Base-by-base conservation (phyloP, 2,797 vertebrate species). In the Gymnopithys bicolor region DNA sequence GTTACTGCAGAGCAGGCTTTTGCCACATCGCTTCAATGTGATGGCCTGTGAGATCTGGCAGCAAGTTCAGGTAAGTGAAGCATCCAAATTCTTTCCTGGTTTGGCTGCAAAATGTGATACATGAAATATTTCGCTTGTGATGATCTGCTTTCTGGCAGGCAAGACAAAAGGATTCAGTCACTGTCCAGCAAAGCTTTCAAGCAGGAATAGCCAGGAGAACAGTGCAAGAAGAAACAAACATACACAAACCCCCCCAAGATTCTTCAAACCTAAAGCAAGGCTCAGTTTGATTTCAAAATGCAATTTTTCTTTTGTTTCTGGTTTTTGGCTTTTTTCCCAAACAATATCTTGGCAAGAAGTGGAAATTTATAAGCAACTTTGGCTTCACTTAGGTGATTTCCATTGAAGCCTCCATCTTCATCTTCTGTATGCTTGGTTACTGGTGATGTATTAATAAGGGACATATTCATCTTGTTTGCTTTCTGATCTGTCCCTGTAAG, bases 121-220 rank as follows among this genome's bases (percentile, higher is more conserved):
- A 30, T 35, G 19, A 88, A 69, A 52, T 71, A 69, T 62, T 93
- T 87, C 52, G 35, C 77, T 91, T 81, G 43, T 51, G 58, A 87
- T 43, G 41, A 84, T 46, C 64, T 69, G 91, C 75, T 95, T 95
- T 94, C 64, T 97, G 95, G 91, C 90, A 95, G 66, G 39, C 75
- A 81, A 83, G 62, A 56, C 73, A 89, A 91, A 81, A 86, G 45
- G 51, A 76, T 87, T 90, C 73, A 51, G 79, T 64, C 43, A 35
- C 45, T 92, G 64, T 75, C 84, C 90, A 53, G 78, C 51, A 87
- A 96, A 87, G 63, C 69, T 53, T 91, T 95, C 84, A 59, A 89
- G 56, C 30, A 83, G 68, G 59, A 95, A 84, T 5, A 87, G 63
- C 45, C 58, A 84, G 62, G 66, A 96, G 94, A 82, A 45, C n/a